Conservation (phyloP, 35 echinoderm and acorn worm genomes). For the Apostichopus parvimensis region DNA sequence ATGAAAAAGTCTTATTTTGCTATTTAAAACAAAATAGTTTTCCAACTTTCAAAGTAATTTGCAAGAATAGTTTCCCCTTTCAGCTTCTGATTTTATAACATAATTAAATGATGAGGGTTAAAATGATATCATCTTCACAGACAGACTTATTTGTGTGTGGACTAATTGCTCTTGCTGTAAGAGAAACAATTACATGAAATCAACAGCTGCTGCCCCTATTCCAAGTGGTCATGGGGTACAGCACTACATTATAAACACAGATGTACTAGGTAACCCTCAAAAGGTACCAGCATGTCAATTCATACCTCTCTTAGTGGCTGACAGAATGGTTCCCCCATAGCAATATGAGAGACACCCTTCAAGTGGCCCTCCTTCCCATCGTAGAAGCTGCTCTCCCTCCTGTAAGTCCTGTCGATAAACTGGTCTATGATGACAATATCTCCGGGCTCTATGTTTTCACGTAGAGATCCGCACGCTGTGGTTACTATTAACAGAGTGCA, state of each 20-base stretch:
- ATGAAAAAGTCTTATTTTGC: not conserved
- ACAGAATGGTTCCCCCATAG: conserved; percentile 58
- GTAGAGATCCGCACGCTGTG: conserved; percentile 90
- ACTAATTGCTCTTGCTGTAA: too few relatives aligned
- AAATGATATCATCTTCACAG: too few relatives aligned
- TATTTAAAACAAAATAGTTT: not conserved
- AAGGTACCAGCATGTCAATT: too few relatives aligned
- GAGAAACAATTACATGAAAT: not conserved
- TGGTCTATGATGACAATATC: conserved; percentile 76
- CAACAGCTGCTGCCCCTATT: not conserved
- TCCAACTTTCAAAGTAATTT: too few relatives aligned
- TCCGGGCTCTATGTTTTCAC: conserved; percentile 82
- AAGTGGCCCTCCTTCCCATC: conserved; percentile 67
- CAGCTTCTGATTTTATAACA: not conserved
- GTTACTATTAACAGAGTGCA: conserved; percentile 85
- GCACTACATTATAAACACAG: too few relatives aligned
- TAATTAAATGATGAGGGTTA: too few relatives aligned
- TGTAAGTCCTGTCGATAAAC: conserved; percentile 89
- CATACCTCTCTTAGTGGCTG: not conserved
- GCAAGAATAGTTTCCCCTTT: not conserved
- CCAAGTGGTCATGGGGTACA: not conserved
- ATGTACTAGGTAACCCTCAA: too few relatives aligned
- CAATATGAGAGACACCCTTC: conserved; percentile 75
- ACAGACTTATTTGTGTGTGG: too few relatives aligned
- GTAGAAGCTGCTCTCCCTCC: conserved; percentile 82